Percentiles rank a stretch among this genome's conserved stretches.
phyloP scores from a whole-genome alignment of 2,113 vertebrate species.

The Miniopterus natalensis region DNA sequence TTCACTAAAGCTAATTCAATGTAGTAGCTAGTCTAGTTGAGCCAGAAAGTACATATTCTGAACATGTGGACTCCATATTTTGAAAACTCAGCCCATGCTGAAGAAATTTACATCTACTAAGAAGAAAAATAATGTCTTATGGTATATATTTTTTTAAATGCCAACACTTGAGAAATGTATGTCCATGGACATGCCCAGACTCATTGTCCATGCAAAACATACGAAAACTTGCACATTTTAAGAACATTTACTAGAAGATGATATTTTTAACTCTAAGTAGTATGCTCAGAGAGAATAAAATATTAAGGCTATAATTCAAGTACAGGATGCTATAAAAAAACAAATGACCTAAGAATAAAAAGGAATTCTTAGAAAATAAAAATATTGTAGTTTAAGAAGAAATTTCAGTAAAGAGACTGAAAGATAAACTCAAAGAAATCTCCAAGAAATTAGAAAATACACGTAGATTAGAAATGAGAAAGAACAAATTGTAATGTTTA shows the following conservation, averaged over 20 bases:
- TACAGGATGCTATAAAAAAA: not conserved
- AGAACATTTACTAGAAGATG: not conserved
- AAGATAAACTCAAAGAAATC: conserved; percentile 43
- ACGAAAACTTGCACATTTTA: not conserved
- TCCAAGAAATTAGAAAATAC: conserved; percentile 9
- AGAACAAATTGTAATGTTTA: not conserved
- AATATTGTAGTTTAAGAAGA: not conserved
- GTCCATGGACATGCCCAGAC: not conserved
- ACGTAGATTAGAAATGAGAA: not conserved
- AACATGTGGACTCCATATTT: conserved; percentile 13
- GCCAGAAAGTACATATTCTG: not conserved
- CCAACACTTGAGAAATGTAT: not conserved
- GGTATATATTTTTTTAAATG: conserved; percentile 5
- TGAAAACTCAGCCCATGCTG: not conserved
- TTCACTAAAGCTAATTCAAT: not conserved
- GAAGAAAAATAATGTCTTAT: not conserved
- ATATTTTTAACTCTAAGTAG: conserved; percentile 11
- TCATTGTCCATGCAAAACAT: not conserved
- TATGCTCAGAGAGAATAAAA: not conserved
- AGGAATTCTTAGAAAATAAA: conserved; percentile 45
- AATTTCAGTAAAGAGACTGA: not conserved
- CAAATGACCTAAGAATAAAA: not conserved
- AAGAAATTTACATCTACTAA: not conserved
- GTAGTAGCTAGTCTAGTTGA: not conserved
- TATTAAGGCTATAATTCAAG: conserved; percentile 1